Conservation (phyloP, 1,140 invertebrate species). For the Agrypnia vestita region DNA sequence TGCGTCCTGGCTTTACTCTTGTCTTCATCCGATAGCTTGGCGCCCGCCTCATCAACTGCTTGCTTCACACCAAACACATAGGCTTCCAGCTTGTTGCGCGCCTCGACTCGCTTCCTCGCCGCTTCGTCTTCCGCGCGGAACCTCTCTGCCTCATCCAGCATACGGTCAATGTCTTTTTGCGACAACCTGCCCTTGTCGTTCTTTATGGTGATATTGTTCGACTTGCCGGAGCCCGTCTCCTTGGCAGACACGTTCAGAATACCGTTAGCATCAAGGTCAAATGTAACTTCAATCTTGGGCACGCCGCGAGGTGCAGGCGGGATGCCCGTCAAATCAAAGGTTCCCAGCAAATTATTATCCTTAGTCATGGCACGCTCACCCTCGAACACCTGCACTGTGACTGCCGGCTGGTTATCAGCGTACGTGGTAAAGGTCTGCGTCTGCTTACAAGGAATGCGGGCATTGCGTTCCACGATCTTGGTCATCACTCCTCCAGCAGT, state of each 20-base stretch:
- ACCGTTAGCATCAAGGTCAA: slow-evolving; percentile 80
- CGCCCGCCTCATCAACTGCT: no score
- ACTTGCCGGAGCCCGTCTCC: slow-evolving; percentile 72
- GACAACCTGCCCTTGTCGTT: slow-evolving; percentile 76
- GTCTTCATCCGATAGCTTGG: no score
- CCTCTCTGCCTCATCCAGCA: slow-evolving; percentile 80
- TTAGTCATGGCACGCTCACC: slow-evolving; percentile 76
- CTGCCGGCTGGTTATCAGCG: slow-evolving; percentile 81
- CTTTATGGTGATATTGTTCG: slow-evolving; percentile 74
- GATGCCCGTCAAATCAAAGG: slow-evolving; percentile 77
- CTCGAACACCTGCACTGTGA: slow-evolving; percentile 76
- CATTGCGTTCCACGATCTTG: slow-evolving; percentile 78
- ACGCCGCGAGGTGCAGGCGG: slow-evolving; percentile 74
- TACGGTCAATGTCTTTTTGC: slow-evolving; percentile 75
- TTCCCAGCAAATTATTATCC: slow-evolving; percentile 86
- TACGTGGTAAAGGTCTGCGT: slow-evolving; percentile 79
- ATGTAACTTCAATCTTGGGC: slow-evolving; percentile 79
- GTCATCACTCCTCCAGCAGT: slow-evolving; percentile 77
- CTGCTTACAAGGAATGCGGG: slow-evolving; percentile 77
- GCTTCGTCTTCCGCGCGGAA: no score
- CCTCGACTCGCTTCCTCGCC: no score
- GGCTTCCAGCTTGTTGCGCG: no score
- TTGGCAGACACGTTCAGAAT: slow-evolving; percentile 78
- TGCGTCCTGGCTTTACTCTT: no score
- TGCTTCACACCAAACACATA: no score